Evolutionary conservation across 2,888 invertebrate genomes (phyloP).

Genomic region (Hydriomena furcata): DNA sequence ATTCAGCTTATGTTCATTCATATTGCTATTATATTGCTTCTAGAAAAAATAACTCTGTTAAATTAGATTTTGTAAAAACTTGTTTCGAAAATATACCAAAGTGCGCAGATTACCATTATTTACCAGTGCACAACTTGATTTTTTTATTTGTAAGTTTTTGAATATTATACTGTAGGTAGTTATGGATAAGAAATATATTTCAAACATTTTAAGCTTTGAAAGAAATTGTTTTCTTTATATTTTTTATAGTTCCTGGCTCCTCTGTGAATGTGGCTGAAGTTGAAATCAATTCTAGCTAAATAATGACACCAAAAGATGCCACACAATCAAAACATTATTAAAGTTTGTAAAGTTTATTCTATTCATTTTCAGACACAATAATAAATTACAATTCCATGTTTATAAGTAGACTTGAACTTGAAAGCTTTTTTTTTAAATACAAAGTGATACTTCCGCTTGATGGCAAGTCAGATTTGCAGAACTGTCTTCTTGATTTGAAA

Average conservation of each 20-base stretch:
- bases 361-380: too few species aligned
- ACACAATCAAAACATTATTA: not conserved
- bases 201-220: not conserved
- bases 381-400: constrained; percentile 27
- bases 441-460: constrained; percentile 68
- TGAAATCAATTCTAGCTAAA: too few species aligned
- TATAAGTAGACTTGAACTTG: constrained; percentile 41
- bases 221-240: not conserved
- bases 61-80: too few species aligned
- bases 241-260: too few species aligned
- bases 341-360: not conserved
- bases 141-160: constrained; percentile 17
- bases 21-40: too few species aligned
- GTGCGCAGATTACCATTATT: too few species aligned
- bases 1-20: too few species aligned
- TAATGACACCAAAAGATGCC: too few species aligned
- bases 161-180: constrained; percentile 32
- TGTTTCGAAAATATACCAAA: too few species aligned
- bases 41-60: too few species aligned
- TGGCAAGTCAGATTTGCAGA: constrained; percentile 58
- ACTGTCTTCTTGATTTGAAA: constrained; percentile 54
- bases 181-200: not conserved
- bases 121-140: too few species aligned
- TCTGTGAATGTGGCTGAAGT: too few species aligned
- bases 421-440: constrained; percentile 62